phyloP scores from a whole-genome alignment of 2,113 vertebrate genomes.

The Neopipo cinnamomea region DNA sequence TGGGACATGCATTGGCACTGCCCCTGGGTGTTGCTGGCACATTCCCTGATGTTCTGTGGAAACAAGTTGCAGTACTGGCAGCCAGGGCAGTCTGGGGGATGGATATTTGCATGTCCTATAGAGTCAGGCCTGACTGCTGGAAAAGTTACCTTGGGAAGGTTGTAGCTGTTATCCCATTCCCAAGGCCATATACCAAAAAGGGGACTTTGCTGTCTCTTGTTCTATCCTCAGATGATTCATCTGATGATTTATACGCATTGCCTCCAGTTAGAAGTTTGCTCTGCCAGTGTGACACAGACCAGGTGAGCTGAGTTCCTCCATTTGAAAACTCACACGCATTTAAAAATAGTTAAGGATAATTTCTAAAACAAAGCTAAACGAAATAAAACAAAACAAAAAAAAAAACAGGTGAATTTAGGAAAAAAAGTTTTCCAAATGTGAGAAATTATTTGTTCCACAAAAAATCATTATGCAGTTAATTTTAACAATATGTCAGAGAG shows the following conservation, averaged over 20 bases:
- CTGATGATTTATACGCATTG: not conserved
- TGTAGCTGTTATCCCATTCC: not conserved
- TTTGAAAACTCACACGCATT: not conserved
- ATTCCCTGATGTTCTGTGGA: fast-evolving
- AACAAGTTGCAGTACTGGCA: not conserved
- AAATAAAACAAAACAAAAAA: not conserved
- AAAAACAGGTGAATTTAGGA: not conserved
- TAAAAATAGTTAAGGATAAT: not conserved
- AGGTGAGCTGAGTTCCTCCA: not conserved
- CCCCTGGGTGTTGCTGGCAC: not conserved
- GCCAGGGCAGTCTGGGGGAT: not conserved
- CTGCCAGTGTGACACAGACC: not conserved
- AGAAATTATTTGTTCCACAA: not conserved
- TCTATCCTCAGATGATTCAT: not conserved
- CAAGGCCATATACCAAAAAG: not conserved
- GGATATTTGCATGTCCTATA: not conserved
- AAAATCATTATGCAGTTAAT: not conserved
- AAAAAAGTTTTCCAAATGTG: not conserved
- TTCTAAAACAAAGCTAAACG: not conserved
- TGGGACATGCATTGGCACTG: not conserved
- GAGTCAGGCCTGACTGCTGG: not conserved
- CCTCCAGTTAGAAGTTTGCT: not conserved
- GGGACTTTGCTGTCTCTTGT: not conserved
- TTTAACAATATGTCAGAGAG: not conserved
- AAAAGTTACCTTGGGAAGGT: not conserved